A percentile compares a stretch with the other conserved stretches of the same genome.
Evolutionary conservation across 35 echinoderm and acorn worm genomes (phyloP).

Genomic region (Anneissia japonica): DNA sequence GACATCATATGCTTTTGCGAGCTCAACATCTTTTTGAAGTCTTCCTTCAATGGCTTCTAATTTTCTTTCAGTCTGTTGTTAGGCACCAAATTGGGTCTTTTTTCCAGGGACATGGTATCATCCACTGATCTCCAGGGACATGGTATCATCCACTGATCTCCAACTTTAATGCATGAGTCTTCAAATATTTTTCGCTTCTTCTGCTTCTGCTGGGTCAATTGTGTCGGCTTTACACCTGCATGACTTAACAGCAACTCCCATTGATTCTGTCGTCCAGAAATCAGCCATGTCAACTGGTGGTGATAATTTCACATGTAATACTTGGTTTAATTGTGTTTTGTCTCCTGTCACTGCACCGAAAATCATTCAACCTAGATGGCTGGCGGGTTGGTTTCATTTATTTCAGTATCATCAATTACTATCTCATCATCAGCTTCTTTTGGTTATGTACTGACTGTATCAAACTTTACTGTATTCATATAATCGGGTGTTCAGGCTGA

Average conservation of each 20-base stretch:
- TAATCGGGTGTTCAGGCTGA: too few species aligned
- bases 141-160: conserved; percentile 55
- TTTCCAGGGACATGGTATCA: conserved; percentile 42
- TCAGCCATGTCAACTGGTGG: conserved; percentile 34
- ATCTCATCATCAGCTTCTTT: too few species aligned
- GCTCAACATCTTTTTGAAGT: conserved; percentile 32
- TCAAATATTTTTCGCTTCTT: conserved; percentile 44
- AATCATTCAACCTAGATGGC: conserved; percentile 63
- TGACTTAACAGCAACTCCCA: conserved; percentile 15
- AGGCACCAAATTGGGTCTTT: too few species aligned
- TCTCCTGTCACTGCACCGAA: too few species aligned
- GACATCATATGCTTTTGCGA: conserved; percentile 53
- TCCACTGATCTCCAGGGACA: conserved; percentile 64
- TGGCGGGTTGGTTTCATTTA: too few species aligned
- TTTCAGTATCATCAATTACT: too few species aligned
- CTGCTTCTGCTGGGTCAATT: conserved; percentile 7
- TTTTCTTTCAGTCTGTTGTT: conserved; percentile 51
- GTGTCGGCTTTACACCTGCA: conserved; percentile 5
- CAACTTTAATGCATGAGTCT: conserved; percentile 26
- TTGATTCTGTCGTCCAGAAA: conserved; percentile 46
- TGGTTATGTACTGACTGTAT: too few species aligned
- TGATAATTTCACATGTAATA: conserved; percentile 19
- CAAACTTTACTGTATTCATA: too few species aligned
- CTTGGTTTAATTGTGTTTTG: too few species aligned
- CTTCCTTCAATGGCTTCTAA: conserved; percentile 42